These are phyloP conservation scores for Hirudinaria manillensis DNA, from an alignment of 2,888 invertebrate genomes.

Conservation along the genomic window DNA sequence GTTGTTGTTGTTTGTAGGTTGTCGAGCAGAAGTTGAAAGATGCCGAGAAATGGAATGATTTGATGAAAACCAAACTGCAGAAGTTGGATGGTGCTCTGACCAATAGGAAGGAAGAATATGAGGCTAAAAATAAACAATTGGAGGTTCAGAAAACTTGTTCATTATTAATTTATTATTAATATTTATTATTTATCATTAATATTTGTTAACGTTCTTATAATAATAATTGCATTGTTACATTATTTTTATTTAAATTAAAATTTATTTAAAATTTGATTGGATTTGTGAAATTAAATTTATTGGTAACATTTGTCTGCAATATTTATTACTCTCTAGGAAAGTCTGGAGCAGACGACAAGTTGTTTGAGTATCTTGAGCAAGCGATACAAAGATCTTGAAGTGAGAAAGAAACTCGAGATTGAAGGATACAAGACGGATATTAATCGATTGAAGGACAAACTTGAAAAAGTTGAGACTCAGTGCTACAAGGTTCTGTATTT, in stretches of 20 bases:
- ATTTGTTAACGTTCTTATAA: not conserved
- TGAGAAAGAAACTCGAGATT: conserved; percentile 53
- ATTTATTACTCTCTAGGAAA: conserved; percentile 44
- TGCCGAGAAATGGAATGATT: conserved; percentile 34
- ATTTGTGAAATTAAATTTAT: no score
- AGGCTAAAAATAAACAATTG: conserved; percentile 52
- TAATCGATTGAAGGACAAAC: conserved; percentile 49
- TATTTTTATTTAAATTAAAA: not conserved
- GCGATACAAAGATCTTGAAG: conserved; percentile 53
- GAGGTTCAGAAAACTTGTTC: conserved; percentile 42
- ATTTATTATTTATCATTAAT: not conserved
- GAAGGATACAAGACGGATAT: conserved; percentile 56
- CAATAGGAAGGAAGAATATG: conserved; percentile 52
- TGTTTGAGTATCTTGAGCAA: conserved; percentile 52
- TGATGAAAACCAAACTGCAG: conserved; percentile 54
- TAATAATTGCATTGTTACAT: not conserved
- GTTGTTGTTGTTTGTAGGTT: not conserved
- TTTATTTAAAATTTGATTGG: not conserved
- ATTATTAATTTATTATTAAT: not conserved
- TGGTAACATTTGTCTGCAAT: no score
- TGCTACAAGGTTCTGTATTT: conserved; percentile 51
- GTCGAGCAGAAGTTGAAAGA: conserved; percentile 34
- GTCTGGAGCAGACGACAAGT: conserved; percentile 52
- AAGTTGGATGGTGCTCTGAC: conserved; percentile 52
- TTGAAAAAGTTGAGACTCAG: conserved; percentile 54